Conservation (phyloP, 2,888 invertebrate species). For the Epistrophe eligans region DNA sequence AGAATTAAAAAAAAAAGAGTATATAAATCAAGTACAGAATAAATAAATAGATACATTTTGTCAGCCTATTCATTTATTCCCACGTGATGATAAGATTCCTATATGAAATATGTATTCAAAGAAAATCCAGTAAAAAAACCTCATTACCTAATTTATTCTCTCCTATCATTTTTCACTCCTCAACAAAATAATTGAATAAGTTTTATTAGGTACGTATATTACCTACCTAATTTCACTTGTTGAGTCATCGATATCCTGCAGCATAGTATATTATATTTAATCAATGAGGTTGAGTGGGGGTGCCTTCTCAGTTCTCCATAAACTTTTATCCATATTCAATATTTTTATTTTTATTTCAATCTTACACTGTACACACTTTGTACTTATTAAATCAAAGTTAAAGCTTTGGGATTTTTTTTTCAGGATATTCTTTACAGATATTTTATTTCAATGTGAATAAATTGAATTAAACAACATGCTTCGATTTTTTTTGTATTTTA, state of each 20-base stretch:
- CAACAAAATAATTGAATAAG: conserved; percentile 2
- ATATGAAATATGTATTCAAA: neutral
- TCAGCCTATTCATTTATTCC: neutral
- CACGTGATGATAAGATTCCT: neutral
- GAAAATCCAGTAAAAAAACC: neutral
- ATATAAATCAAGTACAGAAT: too few species aligned
- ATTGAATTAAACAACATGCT: conserved; percentile 25
- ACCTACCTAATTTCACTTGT: neutral
- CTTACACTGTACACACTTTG: neutral
- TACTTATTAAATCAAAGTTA: conserved; percentile 20
- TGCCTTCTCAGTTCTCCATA: too few species aligned
- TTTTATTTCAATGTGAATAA: conserved; percentile 23
- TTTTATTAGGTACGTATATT: neutral
- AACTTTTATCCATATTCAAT: conserved; percentile 6
- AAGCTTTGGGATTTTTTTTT: neutral
- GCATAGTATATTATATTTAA: neutral
- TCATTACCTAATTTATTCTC: neutral
- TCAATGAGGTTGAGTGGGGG: neutral
- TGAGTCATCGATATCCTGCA: neutral
- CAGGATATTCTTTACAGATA: conserved; percentile 9
- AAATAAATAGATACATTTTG: too few species aligned
- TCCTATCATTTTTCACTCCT: neutral
- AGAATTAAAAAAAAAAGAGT: too few species aligned
- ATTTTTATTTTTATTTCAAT: conserved; percentile 7
- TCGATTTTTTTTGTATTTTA: neutral